Evolutionary conservation across 2,888 invertebrate species (phyloP), one percentile per base, ranked within the genome.

Genomic region (Napeogenes inachia): DNA sequence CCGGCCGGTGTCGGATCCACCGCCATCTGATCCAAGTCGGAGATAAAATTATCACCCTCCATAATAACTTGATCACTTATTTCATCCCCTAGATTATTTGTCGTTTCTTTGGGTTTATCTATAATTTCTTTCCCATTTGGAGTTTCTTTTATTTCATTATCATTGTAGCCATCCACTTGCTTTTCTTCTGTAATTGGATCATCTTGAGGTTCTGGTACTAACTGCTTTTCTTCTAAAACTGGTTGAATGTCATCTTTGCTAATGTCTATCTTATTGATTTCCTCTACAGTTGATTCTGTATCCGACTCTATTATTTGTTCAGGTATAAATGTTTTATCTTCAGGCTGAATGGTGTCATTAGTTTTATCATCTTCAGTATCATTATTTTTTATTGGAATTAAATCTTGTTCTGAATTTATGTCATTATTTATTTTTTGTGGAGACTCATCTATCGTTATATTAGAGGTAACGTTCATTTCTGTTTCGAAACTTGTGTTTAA

Each of bases 401-500:
- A 75, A 62, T 85, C 85, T 72, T 81, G 80, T 66, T 86, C 87
- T n/a, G 78, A 71, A 70, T 73, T 83, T 45, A 82, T 84, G 69
- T 86, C 87, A 68, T 80, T 78, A 63, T 75, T 80, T 13, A 81
- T 61, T 55, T 77, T 79, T 59, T 80, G 81, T 33, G 83, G 80
- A 53, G 81, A 71, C 65, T 89, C 87, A 59, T 90, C 89, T 35
- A 82, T 74, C 30, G 90, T 91, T 65, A 84, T 76, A 73, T 91
- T 91, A 59, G 79, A 83, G 75, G 89, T 91, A 75, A 85, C 85
- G 70, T 91, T 91, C 61, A 79, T 72, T 80, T 91, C 91, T 21
- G 87, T 85, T 74, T 92, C 92, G 64, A 91, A 92, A 73, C 93
- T 94, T 1, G 92, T 89, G 74, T 95, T 95, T 67, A 93, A 82